These are phyloP conservation scores for Poecilia latipinna DNA, from an alignment of 2,113 vertebrate genomes.

Conservation along the genomic window DNA sequence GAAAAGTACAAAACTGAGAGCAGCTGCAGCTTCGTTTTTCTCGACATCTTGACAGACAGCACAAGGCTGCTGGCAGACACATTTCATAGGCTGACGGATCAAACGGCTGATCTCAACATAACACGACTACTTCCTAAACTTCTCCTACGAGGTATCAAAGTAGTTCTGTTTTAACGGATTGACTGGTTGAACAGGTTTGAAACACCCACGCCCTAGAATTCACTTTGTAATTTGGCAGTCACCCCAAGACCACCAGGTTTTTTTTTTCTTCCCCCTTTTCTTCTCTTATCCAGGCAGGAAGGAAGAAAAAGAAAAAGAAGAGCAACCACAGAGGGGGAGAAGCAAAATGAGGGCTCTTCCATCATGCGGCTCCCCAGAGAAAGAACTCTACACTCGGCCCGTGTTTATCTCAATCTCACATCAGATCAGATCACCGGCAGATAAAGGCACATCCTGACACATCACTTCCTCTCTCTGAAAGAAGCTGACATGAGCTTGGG, in stretches of 20 bases:
- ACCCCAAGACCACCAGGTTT: slow-evolving; percentile 27
- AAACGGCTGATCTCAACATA: slow-evolving; percentile 22
- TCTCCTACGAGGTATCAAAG: slow-evolving; percentile 28
- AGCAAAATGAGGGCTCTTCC: slow-evolving; percentile 24
- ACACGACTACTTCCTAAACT: slow-evolving; percentile 22
- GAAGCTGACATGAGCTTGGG: slow-evolving; percentile 58
- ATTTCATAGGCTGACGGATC: slow-evolving; percentile 22
- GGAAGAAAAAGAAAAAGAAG: slow-evolving; percentile 10
- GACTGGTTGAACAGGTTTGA: slow-evolving; percentile 24
- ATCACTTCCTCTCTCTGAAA: slow-evolving; percentile 75
- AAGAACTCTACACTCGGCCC: slow-evolving; percentile 42
- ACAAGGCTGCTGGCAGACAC: slow-evolving; percentile 35
- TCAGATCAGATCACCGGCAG: slow-evolving; percentile 79
- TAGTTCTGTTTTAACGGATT: slow-evolving; percentile 19
- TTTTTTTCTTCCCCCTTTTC: slow-evolving; percentile 25
- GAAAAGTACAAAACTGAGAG: slow-evolving; percentile 20
- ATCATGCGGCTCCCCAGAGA: slow-evolving; percentile 31
- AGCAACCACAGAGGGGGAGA: slow-evolving; percentile 13
- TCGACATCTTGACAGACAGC: slow-evolving; percentile 28
- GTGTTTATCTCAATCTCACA: slow-evolving; percentile 72
- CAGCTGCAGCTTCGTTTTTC: slow-evolving; percentile 11
- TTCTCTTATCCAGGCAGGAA: slow-evolving; percentile 6
- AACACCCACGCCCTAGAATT: slow-evolving; percentile 27
- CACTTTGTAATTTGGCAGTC: slow-evolving; percentile 50
- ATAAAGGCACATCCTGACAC: slow-evolving; percentile 75